Base-by-base conservation (phyloP, 1,140 invertebrate genomes). In the Dendrolimus kikuchii region DNA sequence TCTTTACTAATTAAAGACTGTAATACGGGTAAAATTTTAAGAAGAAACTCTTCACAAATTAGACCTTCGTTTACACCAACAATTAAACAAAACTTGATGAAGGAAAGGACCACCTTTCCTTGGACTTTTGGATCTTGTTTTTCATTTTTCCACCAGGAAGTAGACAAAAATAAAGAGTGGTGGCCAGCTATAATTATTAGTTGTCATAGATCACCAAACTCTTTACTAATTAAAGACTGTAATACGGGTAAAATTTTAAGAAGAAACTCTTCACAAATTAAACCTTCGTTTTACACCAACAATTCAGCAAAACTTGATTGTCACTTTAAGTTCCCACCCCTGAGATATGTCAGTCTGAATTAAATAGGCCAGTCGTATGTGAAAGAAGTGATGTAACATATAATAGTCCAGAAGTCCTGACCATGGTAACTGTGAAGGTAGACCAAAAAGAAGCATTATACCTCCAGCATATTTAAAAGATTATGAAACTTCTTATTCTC, bases 221-320 rank as follows among this genome's bases (percentile, higher is more conserved):
- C 47, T 38, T 23, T 49, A 5, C 36, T 49, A 23, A 49, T 37
- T 38, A 37, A 8, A 38, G 47, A 38, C 7, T 7, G 37, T 5
- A 49, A 49, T 5, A 23, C 23, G 1, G 47, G 47, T 9, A 49
- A 38, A 38, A 49, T 37, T 37, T 38, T 49, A 37, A 23, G 47
- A 37, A 49, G 47, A 49, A 49, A 49, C 37, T 23, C 47, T 7
- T 49, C 47, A 49, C 47, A 49, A 4, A 7, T 49, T 5, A 49
- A 49, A 4, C 47, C 47, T 38, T 49, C 8, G 1, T n/a, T 46
- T 46, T 2, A 9, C 23, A 1, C 23, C 23, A 46, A 9, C 4
- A 42, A 2, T 42, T 7, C 2, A 42, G 4, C 41, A 42, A 42
- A 42, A n/a, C n/a, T 42, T 42, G 6, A n/a, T 42, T n/a, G 6